A percentile compares a stretch with the other conserved stretches of the same genome.
Conservation (phyloP, 2,113 vertebrate species). For the Cisticola juncidis region DNA sequence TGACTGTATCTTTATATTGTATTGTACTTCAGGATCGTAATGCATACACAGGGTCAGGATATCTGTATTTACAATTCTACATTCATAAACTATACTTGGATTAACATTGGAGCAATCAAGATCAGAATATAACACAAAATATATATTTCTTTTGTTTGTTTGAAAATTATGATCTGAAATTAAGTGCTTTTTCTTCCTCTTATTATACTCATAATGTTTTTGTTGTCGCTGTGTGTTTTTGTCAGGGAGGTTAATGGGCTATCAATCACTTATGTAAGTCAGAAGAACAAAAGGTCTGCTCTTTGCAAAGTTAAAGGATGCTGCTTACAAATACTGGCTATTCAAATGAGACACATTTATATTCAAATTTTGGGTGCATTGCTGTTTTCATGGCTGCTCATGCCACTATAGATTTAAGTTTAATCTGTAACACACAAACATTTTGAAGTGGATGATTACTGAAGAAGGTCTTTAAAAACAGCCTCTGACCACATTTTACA, state of each 20-base stretch:
- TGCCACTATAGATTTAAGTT: background rate
- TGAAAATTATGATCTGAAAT: background rate
- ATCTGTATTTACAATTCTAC: background rate
- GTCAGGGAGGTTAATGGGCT: conserved; percentile 10
- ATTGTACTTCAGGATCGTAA: background rate
- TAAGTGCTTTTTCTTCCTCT: background rate
- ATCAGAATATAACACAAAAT: background rate
- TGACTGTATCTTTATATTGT: background rate
- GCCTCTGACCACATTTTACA: conserved; percentile 45
- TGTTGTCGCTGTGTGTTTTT: conserved; percentile 5
- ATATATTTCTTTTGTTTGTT: background rate
- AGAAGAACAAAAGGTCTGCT: conserved; percentile 42
- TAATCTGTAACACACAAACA: background rate
- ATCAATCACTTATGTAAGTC: conserved; percentile 35
- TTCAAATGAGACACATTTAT: conserved; percentile 13
- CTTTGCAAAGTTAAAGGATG: conserved; percentile 19
- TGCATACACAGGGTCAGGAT: background rate
- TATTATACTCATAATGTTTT: background rate
- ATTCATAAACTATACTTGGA: background rate
- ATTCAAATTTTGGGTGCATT: background rate
- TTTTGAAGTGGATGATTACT: background rate
- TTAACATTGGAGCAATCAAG: background rate
- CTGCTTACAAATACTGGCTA: background rate
- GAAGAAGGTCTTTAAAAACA: conserved; percentile 20
- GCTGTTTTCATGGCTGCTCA: background rate